Evolutionary conservation across 2,888 invertebrate species (phyloP), one percentile per base, ranked within the genome.

Genomic region (Tineola bisselliella): DNA sequence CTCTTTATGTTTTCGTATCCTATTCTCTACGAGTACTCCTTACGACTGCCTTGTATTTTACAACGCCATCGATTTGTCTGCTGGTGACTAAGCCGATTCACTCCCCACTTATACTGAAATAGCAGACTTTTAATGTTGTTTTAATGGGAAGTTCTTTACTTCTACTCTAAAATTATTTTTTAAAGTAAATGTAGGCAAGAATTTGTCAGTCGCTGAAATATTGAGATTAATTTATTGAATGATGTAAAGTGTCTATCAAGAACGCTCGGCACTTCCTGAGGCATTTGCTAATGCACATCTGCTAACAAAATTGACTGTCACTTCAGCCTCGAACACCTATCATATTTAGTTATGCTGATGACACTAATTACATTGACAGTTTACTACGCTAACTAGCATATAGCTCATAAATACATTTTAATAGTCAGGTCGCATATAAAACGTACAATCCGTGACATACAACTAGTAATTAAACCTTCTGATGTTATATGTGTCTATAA

Each of bases 1-100:
- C 74, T 75, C 76, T 83, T 82, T 84, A 83, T 79, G 77, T 72
- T 75, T 69, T 69, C 71, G 68, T 70, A 74, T 76, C 70, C 71
- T 71, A 76, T 77, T 76, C 73, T 75, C 71, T 70, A 69, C 71
- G 74, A 77, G 72, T 70, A 70, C 71, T 76, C 72, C 68, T 70
- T 66, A 68, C 67, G 73, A 69, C 64, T 66, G 25, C 13, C 43
- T 58, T 5, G 44, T 58, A 58, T 66, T 69, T 69, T 70, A 71
- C 75, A 75, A 76, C 75, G 74, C 71, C 68, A 71, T 76, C 65
- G 68, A 77, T 78, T 81, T 79, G 72, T 75, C 74, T 75, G 54
- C 54, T 25, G 19, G 54, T 54, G n/a, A 25, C 54, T 54, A 54
- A 48, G 15, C 48, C 48, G 17, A 17, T 48, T 48, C 10, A 17